These are phyloP conservation scores for Invenusta paracnida DNA, from an alignment of 2,888 invertebrate species.

Conservation along the genomic window DNA sequence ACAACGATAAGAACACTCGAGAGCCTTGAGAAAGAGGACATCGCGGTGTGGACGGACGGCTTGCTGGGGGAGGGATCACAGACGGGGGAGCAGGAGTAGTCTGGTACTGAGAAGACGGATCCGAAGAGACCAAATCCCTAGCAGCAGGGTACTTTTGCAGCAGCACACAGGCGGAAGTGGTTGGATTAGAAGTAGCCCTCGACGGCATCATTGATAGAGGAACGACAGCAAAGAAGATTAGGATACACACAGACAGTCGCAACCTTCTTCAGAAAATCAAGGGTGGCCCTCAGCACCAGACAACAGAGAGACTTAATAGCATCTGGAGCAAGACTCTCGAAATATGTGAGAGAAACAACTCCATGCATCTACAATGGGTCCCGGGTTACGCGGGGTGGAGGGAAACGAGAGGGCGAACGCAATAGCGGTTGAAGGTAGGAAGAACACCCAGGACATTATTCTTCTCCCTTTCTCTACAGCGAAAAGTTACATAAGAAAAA, in stretches of 20 bases:
- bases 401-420: background rate
- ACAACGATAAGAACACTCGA: no score
- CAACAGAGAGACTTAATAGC: no score
- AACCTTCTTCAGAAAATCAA: background rate
- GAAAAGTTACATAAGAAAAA: no score
- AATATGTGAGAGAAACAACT: background rate
- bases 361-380: background rate
- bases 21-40: no score
- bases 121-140: background rate
- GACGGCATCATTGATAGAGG: background rate
- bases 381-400: background rate
- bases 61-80: no score
- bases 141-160: background rate
- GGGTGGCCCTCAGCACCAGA: no score
- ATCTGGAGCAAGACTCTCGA: background rate
- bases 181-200: background rate
- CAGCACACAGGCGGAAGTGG: background rate
- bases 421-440: background rate
- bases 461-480: no score
- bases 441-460: no score
- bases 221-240: background rate
- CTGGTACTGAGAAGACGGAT: background rate
- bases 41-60: no score
- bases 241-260: background rate
- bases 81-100: no score